phyloP scores from a whole-genome alignment of 2,888 invertebrate genomes.

The Agrochola lota region DNA sequence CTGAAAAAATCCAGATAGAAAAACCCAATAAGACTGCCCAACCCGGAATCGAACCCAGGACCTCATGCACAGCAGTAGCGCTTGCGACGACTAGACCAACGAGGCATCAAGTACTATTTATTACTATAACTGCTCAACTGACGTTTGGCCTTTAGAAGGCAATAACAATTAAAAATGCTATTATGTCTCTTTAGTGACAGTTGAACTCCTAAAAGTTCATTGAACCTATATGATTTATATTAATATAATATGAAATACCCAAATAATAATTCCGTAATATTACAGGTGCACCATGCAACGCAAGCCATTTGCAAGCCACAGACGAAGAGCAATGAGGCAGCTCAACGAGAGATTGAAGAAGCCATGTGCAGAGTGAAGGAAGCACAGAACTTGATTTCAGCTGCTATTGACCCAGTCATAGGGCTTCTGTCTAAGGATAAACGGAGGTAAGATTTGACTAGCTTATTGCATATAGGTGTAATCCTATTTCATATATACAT shows the following conservation, averaged over 20 bases:
- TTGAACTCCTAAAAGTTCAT: background rate
- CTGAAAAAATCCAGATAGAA: too few relatives aligned
- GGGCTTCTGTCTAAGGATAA: conserved; percentile 96
- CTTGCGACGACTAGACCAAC: too few relatives aligned
- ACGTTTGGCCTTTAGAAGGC: too few relatives aligned
- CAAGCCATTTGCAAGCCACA: conserved; percentile 98
- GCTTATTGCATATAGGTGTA: background rate
- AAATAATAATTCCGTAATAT: conserved; percentile 5
- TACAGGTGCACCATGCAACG: conserved; percentile 96
- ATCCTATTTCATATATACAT: background rate
- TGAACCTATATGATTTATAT: background rate
- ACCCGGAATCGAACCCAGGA: too few relatives aligned
- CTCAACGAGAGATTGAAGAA: conserved; percentile 98
- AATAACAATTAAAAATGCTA: too few relatives aligned
- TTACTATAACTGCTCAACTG: too few relatives aligned
- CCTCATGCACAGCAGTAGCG: too few relatives aligned
- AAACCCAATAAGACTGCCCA: too few relatives aligned
- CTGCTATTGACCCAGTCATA: conserved; percentile 97
- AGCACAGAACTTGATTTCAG: conserved; percentile 98
- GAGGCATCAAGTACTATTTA: too few relatives aligned
- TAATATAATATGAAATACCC: background rate
- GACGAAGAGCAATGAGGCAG: conserved; percentile 98
- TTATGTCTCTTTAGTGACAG: too few relatives aligned
- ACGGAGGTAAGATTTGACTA: conserved; percentile 87
- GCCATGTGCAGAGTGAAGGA: conserved; percentile 99